Evolutionary conservation across 1,140 invertebrate genomes (phyloP), one percentile per base, ranked within the genome.

Genomic region (Frieseomelitta varia): DNA sequence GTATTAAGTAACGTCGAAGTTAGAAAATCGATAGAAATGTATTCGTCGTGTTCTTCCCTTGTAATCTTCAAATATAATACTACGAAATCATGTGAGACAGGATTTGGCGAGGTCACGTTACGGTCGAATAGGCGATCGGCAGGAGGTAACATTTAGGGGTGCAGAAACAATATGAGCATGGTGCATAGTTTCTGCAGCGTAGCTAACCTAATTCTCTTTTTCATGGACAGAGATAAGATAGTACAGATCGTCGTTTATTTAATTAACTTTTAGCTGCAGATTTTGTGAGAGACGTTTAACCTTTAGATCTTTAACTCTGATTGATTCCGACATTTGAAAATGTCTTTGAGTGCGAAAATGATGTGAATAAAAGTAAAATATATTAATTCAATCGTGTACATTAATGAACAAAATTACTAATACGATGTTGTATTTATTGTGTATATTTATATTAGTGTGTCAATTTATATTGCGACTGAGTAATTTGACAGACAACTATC

Each of bases 81-180:
- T n/a, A n/a, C 0, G 11, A 61, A 21, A 51, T 27, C n/a, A 14
- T 0, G 15, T 1, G 47, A 21, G 17, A 15, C 19, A 17, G 12
- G 27, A 11, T 2, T 34, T 34, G 19, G 8, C 19, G 4, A 24
- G n/a, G 27, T 61, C 69, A 51, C 24, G n/a, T 47, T 30, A 72
- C 63, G 39, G 34, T 79, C 76, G 51, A 81, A 10, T 39, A 68
- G 24, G 55, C 58, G 56, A 74, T 71, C 11, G 58, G 58, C 8
- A 61, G 21, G 27, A 24, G 34, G 61, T 73, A 82, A 68, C 34
- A 88, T 79, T n/a, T 78, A 85, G 81, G 30, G 72, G 67, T 82
- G 84, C 68, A 63, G 58, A 88, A n/a, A 55, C 17, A 65, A n/a
- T n/a, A 65, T 17, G 53, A 79, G 76, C 79, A 82, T 55, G 67